Conservation (phyloP, 2,797 vertebrate species). For the Rachycentron canadum region DNA sequence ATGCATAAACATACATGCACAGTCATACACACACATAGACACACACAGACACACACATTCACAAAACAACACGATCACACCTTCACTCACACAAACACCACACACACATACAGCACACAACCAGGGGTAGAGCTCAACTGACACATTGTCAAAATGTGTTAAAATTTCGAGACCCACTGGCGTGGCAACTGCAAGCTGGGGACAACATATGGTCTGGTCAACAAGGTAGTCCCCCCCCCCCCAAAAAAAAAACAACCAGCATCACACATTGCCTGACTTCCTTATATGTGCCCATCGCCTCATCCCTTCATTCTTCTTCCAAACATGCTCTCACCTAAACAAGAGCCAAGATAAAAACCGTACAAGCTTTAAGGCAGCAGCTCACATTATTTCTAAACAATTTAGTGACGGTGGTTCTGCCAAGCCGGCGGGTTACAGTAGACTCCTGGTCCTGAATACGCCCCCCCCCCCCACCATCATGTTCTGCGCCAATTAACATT, state of each 20-base stretch:
- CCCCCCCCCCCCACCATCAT: not conserved
- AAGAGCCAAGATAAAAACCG: slow-evolving; percentile 59
- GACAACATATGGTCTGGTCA: slow-evolving; percentile 86
- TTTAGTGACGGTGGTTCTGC: slow-evolving; percentile 64
- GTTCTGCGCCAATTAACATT: not conserved
- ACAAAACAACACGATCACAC: slow-evolving; percentile 51
- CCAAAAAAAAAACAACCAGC: slow-evolving; percentile 51
- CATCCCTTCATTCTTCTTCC: slow-evolving; percentile 35
- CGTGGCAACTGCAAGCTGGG: slow-evolving; percentile 88
- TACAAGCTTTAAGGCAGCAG: slow-evolving; percentile 46
- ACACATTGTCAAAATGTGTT: slow-evolving; percentile 91
- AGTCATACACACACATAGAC: slow-evolving; percentile 24
- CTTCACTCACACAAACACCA: slow-evolving; percentile 57
- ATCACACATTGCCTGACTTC: slow-evolving; percentile 31
- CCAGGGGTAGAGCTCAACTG: slow-evolving; percentile 85
- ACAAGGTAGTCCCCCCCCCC: slow-evolving; percentile 49
- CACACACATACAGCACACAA: slow-evolving; percentile 62
- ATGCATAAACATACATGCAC: slow-evolving; percentile 31
- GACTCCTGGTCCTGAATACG: slow-evolving; percentile 18
- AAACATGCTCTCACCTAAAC: slow-evolving; percentile 57
- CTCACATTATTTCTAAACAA: slow-evolving; percentile 71
- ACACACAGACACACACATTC: slow-evolving; percentile 32
- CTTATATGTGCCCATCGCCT: slow-evolving; percentile 23
- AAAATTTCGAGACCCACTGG: slow-evolving; percentile 84
- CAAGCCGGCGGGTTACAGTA: slow-evolving; percentile 37